These are phyloP conservation scores for Philotrypesis tridentata DNA, from an alignment of 1,140 invertebrate species.

Conservation along the genomic window DNA sequence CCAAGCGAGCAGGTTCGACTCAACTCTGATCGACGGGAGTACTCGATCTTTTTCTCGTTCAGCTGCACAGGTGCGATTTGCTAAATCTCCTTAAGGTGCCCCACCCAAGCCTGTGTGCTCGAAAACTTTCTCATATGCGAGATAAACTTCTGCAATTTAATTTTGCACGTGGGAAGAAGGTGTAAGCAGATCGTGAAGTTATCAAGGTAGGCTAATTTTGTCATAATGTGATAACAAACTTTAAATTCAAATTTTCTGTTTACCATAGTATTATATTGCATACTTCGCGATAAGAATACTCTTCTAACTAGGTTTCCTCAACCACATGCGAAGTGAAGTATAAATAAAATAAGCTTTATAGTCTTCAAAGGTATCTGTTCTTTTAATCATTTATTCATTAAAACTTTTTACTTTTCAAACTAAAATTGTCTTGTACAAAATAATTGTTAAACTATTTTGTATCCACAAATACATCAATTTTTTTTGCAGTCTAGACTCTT, in stretches of 20 bases:
- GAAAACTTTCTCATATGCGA: not conserved
- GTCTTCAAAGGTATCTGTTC: too few species aligned
- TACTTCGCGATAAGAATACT: too few species aligned
- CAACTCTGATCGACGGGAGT: conserved; percentile 30
- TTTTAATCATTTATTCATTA: too few species aligned
- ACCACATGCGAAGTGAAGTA: too few species aligned
- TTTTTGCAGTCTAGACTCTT: too few species aligned
- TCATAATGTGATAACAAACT: not conserved
- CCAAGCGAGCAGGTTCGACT: conserved; percentile 47
- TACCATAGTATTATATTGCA: not conserved
- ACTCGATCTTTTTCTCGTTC: conserved; percentile 7
- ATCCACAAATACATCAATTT: too few species aligned
- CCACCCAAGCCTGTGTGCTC: not conserved
- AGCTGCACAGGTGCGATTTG: not conserved
- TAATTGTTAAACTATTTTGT: too few species aligned
- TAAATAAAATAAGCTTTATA: too few species aligned
- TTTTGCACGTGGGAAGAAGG: not conserved
- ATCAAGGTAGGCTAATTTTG: not conserved
- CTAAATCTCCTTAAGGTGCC: not conserved
- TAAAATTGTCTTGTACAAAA: too few species aligned
- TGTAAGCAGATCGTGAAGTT: not conserved
- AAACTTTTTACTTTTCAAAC: too few species aligned
- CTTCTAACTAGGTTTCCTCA: too few species aligned
- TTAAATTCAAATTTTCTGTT: not conserved
- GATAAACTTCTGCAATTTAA: conserved; percentile 17